Percentiles rank a stretch among this genome's conserved stretches.
Conservation (phyloP, 2,797 vertebrate genomes). For the Simalia tracyae region DNA sequence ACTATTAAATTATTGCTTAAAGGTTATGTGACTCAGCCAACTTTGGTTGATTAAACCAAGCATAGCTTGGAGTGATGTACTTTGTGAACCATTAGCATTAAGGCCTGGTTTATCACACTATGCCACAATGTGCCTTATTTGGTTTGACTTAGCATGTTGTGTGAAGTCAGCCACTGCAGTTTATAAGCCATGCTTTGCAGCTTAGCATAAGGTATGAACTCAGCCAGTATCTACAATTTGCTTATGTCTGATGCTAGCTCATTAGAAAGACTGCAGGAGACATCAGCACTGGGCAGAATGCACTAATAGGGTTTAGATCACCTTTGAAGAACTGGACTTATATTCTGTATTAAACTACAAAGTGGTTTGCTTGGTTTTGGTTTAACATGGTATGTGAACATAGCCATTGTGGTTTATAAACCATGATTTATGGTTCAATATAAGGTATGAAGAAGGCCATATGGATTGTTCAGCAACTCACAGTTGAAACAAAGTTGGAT, state of each 20-base stretch:
- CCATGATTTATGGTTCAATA: neutral
- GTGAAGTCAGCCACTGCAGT: neutral
- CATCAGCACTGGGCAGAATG: neutral
- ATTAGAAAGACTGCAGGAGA: neutral
- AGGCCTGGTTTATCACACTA: neutral
- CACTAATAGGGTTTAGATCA: neutral
- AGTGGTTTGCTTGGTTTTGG: neutral
- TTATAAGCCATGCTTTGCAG: neutral
- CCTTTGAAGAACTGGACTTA: neutral
- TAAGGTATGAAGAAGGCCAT: neutral
- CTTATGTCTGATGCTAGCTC: neutral
- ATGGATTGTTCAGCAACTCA: neutral
- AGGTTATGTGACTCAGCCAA: neutral
- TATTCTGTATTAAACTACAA: neutral
- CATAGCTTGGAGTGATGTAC: neutral
- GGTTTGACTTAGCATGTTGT: neutral
- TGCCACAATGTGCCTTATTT: neutral
- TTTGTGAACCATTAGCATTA: neutral
- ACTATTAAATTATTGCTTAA: neutral
- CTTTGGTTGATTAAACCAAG: neutral
- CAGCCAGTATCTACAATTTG: neutral
- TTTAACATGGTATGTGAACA: neutral
- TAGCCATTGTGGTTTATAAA: neutral
- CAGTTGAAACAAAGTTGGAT: neutral
- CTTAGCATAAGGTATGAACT: neutral